Evolutionary conservation across 2,797 vertebrate genomes (phyloP).

Genomic region (Oceanodroma leucorhoa): DNA sequence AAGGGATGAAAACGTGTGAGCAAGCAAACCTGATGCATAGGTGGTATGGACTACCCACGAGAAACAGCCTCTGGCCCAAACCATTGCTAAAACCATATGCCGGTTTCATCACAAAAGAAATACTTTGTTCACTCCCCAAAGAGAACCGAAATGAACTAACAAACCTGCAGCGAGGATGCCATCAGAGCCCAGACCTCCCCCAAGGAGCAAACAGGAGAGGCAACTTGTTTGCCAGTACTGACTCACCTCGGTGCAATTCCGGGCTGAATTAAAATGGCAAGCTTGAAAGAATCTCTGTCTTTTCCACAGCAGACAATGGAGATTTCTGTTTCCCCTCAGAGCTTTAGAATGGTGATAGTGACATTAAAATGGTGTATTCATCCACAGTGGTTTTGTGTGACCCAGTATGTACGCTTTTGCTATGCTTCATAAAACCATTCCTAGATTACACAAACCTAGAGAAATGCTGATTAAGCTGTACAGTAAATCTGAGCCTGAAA

Average conservation of each 20-base stretch:
- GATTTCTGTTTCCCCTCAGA: background rate
- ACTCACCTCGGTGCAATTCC: background rate
- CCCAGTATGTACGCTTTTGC: background rate
- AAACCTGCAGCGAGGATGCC: rapidly evolving
- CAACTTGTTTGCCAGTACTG: background rate
- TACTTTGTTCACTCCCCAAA: background rate
- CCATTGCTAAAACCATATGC: background rate
- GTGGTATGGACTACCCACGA: background rate
- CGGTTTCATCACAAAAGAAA: background rate
- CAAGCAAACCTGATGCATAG: background rate
- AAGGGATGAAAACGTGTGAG: rapidly evolving
- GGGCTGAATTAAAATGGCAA: background rate
- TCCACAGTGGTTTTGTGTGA: background rate
- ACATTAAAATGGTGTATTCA: background rate
- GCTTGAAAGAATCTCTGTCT: background rate
- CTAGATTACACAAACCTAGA: constrained; percentile 23
- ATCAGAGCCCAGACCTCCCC: background rate
- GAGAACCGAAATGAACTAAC: background rate
- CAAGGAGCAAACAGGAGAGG: background rate
- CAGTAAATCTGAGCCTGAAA: constrained; percentile 10
- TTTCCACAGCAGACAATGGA: background rate
- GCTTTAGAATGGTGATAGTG: background rate
- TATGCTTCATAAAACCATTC: background rate
- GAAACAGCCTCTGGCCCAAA: background rate
- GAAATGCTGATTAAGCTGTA: constrained; percentile 30